A percentile compares a stretch with the other conserved stretches of the same genome.
phyloP scores from a whole-genome alignment of 2,113 vertebrate species.

The Myodes glareolus region DNA sequence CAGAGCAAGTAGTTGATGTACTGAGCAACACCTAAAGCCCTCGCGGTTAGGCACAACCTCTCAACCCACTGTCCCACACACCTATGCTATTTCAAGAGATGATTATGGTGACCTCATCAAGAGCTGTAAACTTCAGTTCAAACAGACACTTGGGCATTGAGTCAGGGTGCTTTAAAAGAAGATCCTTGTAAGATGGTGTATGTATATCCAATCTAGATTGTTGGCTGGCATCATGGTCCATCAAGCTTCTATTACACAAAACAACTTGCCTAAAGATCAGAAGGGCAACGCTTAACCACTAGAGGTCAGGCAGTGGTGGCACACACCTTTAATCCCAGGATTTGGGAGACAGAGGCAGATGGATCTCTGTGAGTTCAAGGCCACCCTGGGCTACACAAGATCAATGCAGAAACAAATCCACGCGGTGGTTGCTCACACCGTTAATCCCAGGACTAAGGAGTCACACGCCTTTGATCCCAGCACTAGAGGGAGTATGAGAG shows the following conservation, averaged over 20 bases:
- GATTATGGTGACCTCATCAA: neutral
- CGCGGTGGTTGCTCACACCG: too few relatives aligned
- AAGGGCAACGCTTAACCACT: too few relatives aligned
- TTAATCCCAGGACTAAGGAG: too few relatives aligned
- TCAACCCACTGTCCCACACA: neutral
- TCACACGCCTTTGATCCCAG: too few relatives aligned
- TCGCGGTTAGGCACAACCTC: accelerated
- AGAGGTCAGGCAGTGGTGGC: too few relatives aligned
- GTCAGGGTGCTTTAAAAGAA: neutral
- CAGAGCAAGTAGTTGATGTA: accelerated
- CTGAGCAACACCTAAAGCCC: accelerated
- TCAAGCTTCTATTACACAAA: neutral
- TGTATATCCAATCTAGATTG: neutral
- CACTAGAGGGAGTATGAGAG: too few relatives aligned
- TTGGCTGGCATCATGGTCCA: neutral
- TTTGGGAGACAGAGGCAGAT: too few relatives aligned
- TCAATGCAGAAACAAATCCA: too few relatives aligned
- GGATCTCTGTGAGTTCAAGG: too few relatives aligned
- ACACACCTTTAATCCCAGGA: too few relatives aligned
- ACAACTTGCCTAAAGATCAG: too few relatives aligned
- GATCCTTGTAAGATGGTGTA: neutral
- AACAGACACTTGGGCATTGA: neutral
- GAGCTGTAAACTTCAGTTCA: neutral
- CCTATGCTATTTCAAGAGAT: neutral
- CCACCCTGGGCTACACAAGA: too few relatives aligned